Evolutionary conservation across 2,888 invertebrate species (phyloP), one percentile per base, ranked within the genome.

Genomic region (Campaea margaritaria): DNA sequence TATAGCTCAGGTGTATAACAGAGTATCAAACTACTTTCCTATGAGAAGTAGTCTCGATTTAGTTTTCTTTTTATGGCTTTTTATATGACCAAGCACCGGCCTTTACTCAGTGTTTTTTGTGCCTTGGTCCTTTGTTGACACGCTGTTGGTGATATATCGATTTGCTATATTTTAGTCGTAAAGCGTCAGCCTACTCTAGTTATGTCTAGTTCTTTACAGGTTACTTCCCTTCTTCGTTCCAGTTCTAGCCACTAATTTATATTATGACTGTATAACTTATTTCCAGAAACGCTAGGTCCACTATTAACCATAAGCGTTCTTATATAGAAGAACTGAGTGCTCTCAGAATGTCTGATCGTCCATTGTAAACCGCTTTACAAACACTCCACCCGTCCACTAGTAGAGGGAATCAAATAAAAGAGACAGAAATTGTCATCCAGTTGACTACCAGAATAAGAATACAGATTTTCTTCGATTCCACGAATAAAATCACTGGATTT

Each of bases 341-440:
- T 5, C 27, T 31, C 31, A 31, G 10, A 31, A 31, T 36, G 74
- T 75, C 75, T 76, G 70, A 72, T 9, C 31, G 31, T 31, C 8
- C 31, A 31, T 31, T 31, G 31, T 31, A 31, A 31, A 9, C 10
- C 31, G 31, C 31, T 31, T 31, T 31, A 31, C 10, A 9, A 31
- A 31, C 31, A 31, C 9, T 31, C 31, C 31, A 31, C 31, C 31
- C 31, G 31, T 31, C 31, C 31, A 31, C 4, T 31, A 9, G 31
- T 10, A 67, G 70, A 72, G 66, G 56, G 69, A 80, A 78, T 78
- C 7, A 31, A 31, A 31, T 31, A 31, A 31, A 31, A 61, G 67
- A 73, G 71, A 72, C 64, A 71, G 58, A 72, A 73, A 75, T 75
- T 76, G 76, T 74, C 75, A 74, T 68, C 55, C 66, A 67, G 63